Base-by-base conservation (phyloP, 2,888 invertebrate genomes). In the Pteria penguin region DNA sequence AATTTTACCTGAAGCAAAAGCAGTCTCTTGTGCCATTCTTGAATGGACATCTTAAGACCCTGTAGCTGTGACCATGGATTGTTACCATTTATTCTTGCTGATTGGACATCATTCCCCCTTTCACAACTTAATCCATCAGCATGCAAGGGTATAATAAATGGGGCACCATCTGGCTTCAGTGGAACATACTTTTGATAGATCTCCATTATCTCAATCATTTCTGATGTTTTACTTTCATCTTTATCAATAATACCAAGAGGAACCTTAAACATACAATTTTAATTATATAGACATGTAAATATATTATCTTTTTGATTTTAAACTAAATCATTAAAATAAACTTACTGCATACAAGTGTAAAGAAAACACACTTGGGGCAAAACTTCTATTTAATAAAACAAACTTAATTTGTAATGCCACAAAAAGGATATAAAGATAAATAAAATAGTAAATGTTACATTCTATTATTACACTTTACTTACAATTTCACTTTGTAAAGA, bases 121-220 rank as follows among this genome's bases (percentile, higher is more conserved):
- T 81, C 81, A 67, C 66, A 68, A 36, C 79, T 77, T 4, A 81
- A 33, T 8, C 79, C 81, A 73, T 81, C 82, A 11, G 76, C 79
- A 77, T 78, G 76, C 14, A 82, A 57, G 11, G 63, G 55, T 11
- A 68, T 18, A 8, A 24, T 76, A 11, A 79, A 45, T 36, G 74
- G 81, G 11, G 45, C 32, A 11, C 76, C 72, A 27, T 70, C 67
- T 26, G 72, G 71, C 54, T 74, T 72, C 1, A 70, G 5, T 4
- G 80, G 80, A 26, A 79, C 79, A 73, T 79, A 79, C 33, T 82
- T 75, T 3, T 75, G 72, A 33, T 81, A 82, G 26, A 72, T 69
- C 5, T 79, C 81, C 67, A 78, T 31, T 4, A 82, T 81, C 14
- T 81, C 78, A 5, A 81, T 76, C 31, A 73, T 72, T 36, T 81